Evolutionary conservation across 1,140 invertebrate species (phyloP).

Genomic region (Psix sp.): DNA sequence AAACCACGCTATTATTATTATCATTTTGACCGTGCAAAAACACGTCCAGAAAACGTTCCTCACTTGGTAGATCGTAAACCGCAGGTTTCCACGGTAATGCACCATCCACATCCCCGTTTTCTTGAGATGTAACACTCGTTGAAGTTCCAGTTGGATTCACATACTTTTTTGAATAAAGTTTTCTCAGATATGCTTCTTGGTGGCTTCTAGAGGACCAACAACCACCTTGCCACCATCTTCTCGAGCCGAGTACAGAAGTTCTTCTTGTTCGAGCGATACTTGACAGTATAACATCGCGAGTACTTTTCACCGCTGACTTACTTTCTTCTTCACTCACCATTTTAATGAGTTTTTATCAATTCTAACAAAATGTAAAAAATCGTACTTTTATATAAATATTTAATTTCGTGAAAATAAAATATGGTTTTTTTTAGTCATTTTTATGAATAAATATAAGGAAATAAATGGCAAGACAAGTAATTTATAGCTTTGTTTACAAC

Average conservation of each 20-base stretch:
- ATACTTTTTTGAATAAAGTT: conserved; percentile 71
- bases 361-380: no score
- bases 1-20: conserved; percentile 49
- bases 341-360: no score
- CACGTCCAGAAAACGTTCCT: conserved; percentile 69
- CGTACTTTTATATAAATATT: no score
- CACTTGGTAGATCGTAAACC: conserved; percentile 64
- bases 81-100: conserved; percentile 50
- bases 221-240: conserved; percentile 74
- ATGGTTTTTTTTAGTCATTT: no score
- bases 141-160: conserved; percentile 35
- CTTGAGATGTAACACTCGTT: conserved; percentile 21
- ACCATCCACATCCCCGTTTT: conserved; percentile 38
- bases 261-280: conserved; percentile 70
- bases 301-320: conserved; percentile 38
- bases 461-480: no score
- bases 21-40: conserved; percentile 60
- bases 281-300: conserved; percentile 65
- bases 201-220: conserved; percentile 75
- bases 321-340: conserved; percentile 54
- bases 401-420: no score
- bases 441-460: no score
- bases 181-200: conserved; percentile 74
- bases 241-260: conserved; percentile 70
- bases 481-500: no score